Evolutionary conservation across 1,140 invertebrate species (phyloP).

Genomic region (Trypoxylus dichotomus): DNA sequence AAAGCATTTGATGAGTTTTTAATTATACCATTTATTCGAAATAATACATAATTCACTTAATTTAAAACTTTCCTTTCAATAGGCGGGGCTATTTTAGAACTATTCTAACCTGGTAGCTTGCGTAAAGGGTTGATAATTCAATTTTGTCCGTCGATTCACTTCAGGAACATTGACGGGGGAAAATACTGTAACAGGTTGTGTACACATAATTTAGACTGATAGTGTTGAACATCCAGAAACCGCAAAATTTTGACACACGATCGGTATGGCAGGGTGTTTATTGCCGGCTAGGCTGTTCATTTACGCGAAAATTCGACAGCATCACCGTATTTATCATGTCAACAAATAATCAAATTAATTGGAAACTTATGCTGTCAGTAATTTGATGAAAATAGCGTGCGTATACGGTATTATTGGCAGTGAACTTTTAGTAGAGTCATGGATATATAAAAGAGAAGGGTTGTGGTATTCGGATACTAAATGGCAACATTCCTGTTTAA

Average conservation of each 20-base stretch:
- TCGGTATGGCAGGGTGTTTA: background rate
- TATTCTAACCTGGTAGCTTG: no score
- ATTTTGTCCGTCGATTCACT: background rate
- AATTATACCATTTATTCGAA: no score
- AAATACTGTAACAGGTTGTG: background rate
- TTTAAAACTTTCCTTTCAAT: no score
- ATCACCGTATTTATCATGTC: background rate
- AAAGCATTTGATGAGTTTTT: no score
- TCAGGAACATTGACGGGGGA: background rate
- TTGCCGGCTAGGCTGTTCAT: background rate
- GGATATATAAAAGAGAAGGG: no score
- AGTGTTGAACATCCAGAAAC: background rate
- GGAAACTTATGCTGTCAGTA: background rate
- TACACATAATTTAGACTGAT: background rate
- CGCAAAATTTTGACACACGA: background rate
- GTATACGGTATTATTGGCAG: background rate
- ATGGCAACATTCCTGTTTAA: no score
- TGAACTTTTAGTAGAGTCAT: no score
- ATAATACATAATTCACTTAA: no score
- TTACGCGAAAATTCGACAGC: background rate
- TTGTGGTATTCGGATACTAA: no score
- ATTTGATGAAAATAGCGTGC: background rate
- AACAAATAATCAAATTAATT: constrained; percentile 4
- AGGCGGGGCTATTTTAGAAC: no score
- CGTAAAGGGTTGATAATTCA: background rate